These are phyloP conservation scores for Xiphophorus birchmanni DNA, from an alignment of 2,797 vertebrate genomes.

Conservation along the genomic window DNA sequence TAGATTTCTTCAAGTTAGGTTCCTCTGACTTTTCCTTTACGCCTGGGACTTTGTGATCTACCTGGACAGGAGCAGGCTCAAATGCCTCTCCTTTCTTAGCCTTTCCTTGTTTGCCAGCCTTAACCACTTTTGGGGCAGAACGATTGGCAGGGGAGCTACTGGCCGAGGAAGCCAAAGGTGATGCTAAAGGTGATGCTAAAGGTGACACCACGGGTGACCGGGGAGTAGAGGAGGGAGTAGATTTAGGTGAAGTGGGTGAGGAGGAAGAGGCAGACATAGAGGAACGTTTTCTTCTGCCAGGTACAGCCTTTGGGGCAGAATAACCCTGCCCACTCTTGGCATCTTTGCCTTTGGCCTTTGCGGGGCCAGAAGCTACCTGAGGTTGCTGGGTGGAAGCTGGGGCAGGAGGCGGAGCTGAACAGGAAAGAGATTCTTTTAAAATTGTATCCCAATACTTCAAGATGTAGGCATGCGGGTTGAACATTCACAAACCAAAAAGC, in stretches of 20 bases:
- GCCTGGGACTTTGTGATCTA: slow-evolving; percentile 29
- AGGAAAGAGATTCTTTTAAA: slow-evolving; percentile 67
- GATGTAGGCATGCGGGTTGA: slow-evolving; percentile 75
- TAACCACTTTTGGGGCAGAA: slow-evolving; percentile 78
- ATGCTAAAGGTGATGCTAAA: slow-evolving; percentile 74
- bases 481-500: slow-evolving; percentile 49
- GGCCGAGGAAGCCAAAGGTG: slow-evolving; percentile 70
- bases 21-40: slow-evolving; percentile 35
- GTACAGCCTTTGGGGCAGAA: slow-evolving; percentile 80
- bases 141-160: slow-evolving; percentile 44
- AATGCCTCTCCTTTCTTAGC: slow-evolving; percentile 75
- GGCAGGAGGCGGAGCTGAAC: slow-evolving; percentile 80
- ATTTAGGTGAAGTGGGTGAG: slow-evolving; percentile 82
- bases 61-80: slow-evolving; percentile 43
- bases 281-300: slow-evolving; percentile 82
- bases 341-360: slow-evolving; percentile 83
- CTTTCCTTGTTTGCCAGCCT: slow-evolving; percentile 82
- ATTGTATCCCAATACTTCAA: slow-evolving; percentile 13
- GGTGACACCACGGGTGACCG: slow-evolving; percentile 68
- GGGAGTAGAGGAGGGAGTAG: slow-evolving; percentile 65
- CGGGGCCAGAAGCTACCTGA: slow-evolving; percentile 67
- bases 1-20: slow-evolving; percentile 21
- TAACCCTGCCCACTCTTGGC: slow-evolving; percentile 72
- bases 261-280: slow-evolving; percentile 77
- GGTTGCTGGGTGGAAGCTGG: slow-evolving; percentile 67